Conservation (phyloP, 2,797 vertebrate genomes). For the Mus spretus region DNA sequence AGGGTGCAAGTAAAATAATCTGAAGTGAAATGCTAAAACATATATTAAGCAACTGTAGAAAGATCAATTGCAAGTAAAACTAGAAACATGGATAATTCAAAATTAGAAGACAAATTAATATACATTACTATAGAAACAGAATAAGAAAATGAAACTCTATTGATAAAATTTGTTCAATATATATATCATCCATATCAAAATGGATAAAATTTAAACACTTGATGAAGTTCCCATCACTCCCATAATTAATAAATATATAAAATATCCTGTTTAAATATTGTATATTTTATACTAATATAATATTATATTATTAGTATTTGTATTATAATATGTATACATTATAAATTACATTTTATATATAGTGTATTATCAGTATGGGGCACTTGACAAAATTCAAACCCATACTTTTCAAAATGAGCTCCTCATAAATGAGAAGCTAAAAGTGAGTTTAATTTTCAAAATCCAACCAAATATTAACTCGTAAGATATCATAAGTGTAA, state of each 20-base stretch:
- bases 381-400: background rate
- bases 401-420: background rate
- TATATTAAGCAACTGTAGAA: background rate
- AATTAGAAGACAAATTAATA: slow-evolving; percentile 49
- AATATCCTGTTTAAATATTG: background rate
- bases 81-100: background rate
- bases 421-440: background rate
- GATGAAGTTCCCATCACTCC: background rate
- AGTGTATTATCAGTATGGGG: background rate
- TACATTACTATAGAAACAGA: background rate
- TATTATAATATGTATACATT: background rate
- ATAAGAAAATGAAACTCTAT: background rate
- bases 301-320: background rate
- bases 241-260: background rate
- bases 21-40: slow-evolving; percentile 12
- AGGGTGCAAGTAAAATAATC: slow-evolving; percentile 14
- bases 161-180: background rate
- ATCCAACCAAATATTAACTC: background rate
- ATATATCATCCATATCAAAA: background rate
- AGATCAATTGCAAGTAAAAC: background rate
- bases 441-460: slow-evolving; percentile 5
- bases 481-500: background rate
- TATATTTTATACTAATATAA: background rate
- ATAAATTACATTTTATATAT: background rate
- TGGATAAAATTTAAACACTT: background rate